These are phyloP conservation scores for Bungarus multicinctus DNA, from an alignment of 2,113 vertebrate species.

Conservation along the genomic window DNA sequence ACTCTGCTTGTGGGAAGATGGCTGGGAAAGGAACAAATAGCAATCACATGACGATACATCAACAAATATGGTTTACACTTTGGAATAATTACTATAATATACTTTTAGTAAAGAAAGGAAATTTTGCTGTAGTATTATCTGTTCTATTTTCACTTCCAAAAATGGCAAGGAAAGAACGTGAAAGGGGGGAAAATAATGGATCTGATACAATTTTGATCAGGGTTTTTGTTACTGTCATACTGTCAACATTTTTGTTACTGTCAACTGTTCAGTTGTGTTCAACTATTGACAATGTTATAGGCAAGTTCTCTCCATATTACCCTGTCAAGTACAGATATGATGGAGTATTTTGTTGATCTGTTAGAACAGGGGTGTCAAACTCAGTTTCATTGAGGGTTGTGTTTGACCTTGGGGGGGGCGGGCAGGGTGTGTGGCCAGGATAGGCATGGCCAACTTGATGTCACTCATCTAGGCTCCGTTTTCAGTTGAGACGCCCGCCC, in stretches of 20 bases:
- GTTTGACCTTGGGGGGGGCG: no score
- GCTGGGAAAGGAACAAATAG: no score
- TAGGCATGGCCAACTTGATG: no score
- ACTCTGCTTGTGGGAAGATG: no score
- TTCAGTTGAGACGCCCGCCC: no score
- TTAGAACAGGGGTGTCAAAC: no score
- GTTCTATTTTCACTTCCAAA: not conserved
- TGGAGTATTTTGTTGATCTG: not conserved
- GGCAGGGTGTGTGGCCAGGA: no score
- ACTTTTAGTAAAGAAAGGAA: not conserved
- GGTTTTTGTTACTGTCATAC: no score
- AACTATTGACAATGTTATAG: not conserved
- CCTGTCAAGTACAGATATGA: not conserved
- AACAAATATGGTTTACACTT: not conserved
- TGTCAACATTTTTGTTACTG: no score
- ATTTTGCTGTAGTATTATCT: not conserved
- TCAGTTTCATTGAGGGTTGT: no score
- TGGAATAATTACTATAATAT: not conserved
- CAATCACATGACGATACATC: not conserved
- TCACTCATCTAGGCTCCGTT: no score
- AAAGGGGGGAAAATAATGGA: not conserved
- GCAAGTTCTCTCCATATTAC: not conserved
- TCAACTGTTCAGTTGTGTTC: not conserved
- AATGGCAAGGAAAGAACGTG: not conserved
- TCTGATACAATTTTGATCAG: not conserved